Evolutionary conservation across 1,140 invertebrate species (phyloP).

Genomic region (Antheraea mylitta): DNA sequence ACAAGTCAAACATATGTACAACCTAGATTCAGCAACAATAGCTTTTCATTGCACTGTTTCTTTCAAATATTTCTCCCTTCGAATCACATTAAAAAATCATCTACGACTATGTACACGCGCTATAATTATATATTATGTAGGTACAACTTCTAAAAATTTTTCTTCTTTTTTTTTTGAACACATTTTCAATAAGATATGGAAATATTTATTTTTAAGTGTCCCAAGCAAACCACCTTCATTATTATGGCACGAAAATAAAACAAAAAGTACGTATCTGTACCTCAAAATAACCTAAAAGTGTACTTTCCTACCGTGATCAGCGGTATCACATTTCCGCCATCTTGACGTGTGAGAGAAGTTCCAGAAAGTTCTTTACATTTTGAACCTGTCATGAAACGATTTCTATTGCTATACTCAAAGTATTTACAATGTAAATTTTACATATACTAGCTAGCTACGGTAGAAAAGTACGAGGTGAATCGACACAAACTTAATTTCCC

Average conservation of each 20-base stretch:
- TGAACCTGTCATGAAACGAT: neutral
- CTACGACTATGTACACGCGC: slow-evolving; percentile 51
- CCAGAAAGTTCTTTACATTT: neutral
- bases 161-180: slow-evolving; percentile 57
- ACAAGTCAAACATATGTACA: too few relatives aligned
- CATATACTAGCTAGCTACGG: neutral
- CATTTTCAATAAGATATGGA: slow-evolving; percentile 73
- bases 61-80: neutral
- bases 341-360: neutral
- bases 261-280: slow-evolving; percentile 27
- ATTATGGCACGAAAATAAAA: slow-evolving; percentile 49
- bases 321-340: neutral
- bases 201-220: slow-evolving; percentile 33
- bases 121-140: slow-evolving; percentile 45
- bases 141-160: slow-evolving; percentile 57
- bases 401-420: slow-evolving; percentile 1
- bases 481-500: slow-evolving; percentile 35
- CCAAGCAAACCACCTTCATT: slow-evolving; percentile 20
- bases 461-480: slow-evolving; percentile 16
- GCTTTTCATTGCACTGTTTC: neutral
- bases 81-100: slow-evolving; percentile 27
- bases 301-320: neutral
- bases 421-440: slow-evolving; percentile 12
- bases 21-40: neutral
- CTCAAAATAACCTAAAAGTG: slow-evolving; percentile 16